Evolutionary conservation across 2,888 invertebrate species (phyloP).

Genomic region (Idaea dimidiata): DNA sequence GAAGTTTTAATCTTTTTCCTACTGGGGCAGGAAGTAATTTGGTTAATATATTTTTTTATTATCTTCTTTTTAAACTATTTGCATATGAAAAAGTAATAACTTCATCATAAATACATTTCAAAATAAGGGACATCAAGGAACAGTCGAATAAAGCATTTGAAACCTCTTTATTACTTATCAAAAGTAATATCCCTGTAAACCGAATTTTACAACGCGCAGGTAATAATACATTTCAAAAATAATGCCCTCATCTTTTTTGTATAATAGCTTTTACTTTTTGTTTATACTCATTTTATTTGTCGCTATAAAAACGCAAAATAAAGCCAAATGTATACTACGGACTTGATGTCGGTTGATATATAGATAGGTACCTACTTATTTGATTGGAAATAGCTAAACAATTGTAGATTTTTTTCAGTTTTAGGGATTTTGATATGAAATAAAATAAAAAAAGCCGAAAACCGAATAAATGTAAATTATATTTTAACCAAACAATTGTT

Average conservation of each 20-base stretch:
- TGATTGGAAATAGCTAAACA: neutral
- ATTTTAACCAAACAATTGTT: no score
- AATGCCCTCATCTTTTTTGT: constrained; percentile 60
- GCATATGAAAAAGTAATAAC: neutral
- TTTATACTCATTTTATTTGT: constrained; percentile 73
- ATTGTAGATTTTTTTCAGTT: neutral
- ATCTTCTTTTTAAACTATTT: neutral
- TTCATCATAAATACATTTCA: neutral
- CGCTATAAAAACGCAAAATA: constrained; percentile 66
- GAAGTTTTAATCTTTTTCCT: no score
- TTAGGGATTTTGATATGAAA: no score
- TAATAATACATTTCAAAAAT: constrained; percentile 57
- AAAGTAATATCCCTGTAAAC: constrained; percentile 47
- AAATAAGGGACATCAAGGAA: neutral
- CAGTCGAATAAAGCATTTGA: constrained; percentile 5
- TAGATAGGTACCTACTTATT: no score
- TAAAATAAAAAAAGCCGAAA: no score
- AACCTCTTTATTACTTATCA: constrained; percentile 35
- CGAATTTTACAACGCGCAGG: constrained; percentile 47
- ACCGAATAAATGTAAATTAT: no score
- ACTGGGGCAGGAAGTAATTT: no score
- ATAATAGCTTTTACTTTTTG: constrained; percentile 61
- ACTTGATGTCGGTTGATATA: neutral
- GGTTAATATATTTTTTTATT: neutral
- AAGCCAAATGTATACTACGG: neutral